Conservation (phyloP, 2,113 vertebrate species). For the Antechinus stuartii region DNA sequence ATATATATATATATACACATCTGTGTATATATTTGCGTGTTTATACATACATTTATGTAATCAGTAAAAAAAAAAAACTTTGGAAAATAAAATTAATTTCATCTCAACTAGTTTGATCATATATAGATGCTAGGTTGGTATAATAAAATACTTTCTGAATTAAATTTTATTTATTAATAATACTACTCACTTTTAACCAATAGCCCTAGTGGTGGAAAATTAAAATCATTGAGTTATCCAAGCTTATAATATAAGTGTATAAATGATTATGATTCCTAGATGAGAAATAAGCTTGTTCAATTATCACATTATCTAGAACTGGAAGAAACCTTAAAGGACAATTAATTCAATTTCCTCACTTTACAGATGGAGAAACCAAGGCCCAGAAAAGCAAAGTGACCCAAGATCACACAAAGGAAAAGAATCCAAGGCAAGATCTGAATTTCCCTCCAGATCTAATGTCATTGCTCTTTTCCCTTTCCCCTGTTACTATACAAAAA, state of each 20-base stretch:
- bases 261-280: constrained; percentile 39
- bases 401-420: not conserved
- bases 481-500: constrained; percentile 54
- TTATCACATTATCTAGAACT: not conserved
- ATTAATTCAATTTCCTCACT: not conserved
- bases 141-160: constrained; percentile 26
- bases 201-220: not conserved
- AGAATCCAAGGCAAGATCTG: not conserved
- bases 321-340: not conserved
- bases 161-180: constrained; percentile 57
- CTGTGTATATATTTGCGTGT: not conserved
- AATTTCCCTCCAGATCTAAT: not conserved
- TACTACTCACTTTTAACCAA: constrained; percentile 9
- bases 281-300: constrained; percentile 51
- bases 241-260: not conserved
- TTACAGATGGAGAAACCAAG: not conserved
- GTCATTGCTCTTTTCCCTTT: not conserved
- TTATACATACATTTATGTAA: constrained; percentile 12
- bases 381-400: not conserved
- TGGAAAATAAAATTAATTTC: constrained; percentile 47
- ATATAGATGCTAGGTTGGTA: constrained; percentile 13
- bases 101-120: constrained; percentile 24
- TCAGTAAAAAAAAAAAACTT: constrained; percentile 1
- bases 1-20: not conserved
- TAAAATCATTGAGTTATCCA: constrained; percentile 39